phyloP scores from a whole-genome alignment of 2,888 invertebrate species.

The Bruchidius siliquastri region DNA sequence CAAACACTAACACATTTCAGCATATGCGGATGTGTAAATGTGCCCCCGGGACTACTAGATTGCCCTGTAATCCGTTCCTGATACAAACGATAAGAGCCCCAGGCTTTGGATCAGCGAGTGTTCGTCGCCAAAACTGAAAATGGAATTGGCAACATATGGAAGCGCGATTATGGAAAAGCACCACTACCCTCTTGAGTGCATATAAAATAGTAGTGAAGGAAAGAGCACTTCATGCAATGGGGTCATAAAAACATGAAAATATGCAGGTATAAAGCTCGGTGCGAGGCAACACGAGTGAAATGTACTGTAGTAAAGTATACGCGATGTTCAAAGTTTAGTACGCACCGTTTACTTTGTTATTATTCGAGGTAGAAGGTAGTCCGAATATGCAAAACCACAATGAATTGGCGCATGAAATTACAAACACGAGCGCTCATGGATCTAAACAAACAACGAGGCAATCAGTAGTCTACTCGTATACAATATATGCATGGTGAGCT shows the following conservation, averaged over 20 bases:
- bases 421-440: background rate
- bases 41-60: no score
- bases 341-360: background rate
- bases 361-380: background rate
- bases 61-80: no score
- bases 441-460: background rate
- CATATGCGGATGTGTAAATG: no score
- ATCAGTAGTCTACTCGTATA: no score
- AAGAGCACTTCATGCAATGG: background rate
- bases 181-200: background rate
- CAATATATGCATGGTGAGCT: no score
- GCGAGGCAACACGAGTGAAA: background rate
- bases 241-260: background rate
- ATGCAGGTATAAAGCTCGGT: background rate
- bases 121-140: background rate
- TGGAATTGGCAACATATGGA: background rate
- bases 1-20: no score
- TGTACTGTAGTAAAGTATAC: background rate
- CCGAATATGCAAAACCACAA: background rate
- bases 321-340: background rate
- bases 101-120: background rate
- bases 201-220: background rate
- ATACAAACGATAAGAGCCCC: background rate
- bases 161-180: background rate
- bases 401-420: background rate